Evolutionary conservation across 2,888 invertebrate genomes (phyloP), one percentile per base, ranked within the genome.

Genomic region (Macrosiphum euphorbiae): DNA sequence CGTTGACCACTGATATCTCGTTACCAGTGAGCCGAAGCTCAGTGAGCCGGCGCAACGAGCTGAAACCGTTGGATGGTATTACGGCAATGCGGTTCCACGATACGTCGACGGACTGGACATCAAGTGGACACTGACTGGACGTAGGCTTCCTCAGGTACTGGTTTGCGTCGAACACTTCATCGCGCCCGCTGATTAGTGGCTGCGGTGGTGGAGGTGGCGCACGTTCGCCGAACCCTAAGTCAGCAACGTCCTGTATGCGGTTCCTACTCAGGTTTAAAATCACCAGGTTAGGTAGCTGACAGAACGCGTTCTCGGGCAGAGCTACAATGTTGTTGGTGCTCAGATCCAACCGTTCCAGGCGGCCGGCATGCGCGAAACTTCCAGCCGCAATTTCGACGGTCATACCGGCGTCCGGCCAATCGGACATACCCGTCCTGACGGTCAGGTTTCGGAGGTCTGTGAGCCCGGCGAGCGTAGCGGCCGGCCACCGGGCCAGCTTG

Each of bases 281-380:
- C 94, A 98, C 97, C 95, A 98, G 96, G 95, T 98, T 98, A 84
- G 97, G 97, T 95, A 98, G 96, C 8, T 98, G 97, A 95, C 98
- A 98, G 96, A 98, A 98, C 95, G 98, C 96, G 95, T 97, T 97
- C 95, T 98, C 98, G 50, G 98, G 98, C 96, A 98, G 97, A 93
- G 98, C 98, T 98, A 98, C 98, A 95, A 98, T 98, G 96, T 98
- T 98, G 96, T 98, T 98, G 95, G 97, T 97, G 95, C 98, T 98
- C 95, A 98, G 96, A 96, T 98, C 98, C 95, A 98, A 96, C 95
- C 97, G 97, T 96, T 98, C 98, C 95, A 98, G 96, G 95, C 97
- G 97, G 94, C 97, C 97, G 94, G 98, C 97, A 94, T 97, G 97
- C 94, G 97, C 96, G 96, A 98, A 98, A 95, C 98, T 98, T 47